Percentiles rank a stretch among this genome's conserved stretches.
Evolutionary conservation across 2,113 vertebrate genomes (phyloP).

Genomic region (Triplophysa siluroides): DNA sequence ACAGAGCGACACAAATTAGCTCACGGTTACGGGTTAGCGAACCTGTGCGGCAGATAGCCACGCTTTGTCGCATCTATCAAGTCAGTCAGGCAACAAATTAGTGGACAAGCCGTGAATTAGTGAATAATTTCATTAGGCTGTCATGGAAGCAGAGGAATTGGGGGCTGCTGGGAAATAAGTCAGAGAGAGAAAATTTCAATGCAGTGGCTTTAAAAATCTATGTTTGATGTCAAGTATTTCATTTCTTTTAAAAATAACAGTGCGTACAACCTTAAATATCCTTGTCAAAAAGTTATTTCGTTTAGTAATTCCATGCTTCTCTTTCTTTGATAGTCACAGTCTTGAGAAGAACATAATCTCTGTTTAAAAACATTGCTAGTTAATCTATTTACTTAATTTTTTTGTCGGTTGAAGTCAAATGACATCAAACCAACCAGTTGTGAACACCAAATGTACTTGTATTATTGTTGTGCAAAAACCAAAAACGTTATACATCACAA

Average conservation of each 20-base stretch:
- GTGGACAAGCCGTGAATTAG: slow-evolving; percentile 44
- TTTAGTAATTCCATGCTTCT: background rate
- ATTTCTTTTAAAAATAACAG: background rate
- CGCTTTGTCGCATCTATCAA: slow-evolving; percentile 49
- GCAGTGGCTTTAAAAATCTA: background rate
- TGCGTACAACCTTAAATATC: background rate
- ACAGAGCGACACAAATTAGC: slow-evolving; percentile 51
- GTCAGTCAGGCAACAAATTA: slow-evolving; percentile 51
- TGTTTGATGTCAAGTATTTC: background rate
- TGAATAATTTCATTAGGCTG: slow-evolving; percentile 49
- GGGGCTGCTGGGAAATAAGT: background rate
- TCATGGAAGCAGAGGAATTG: slow-evolving; percentile 5
- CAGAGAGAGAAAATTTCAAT: background rate
- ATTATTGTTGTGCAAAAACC: too few relatives aligned
- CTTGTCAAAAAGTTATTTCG: background rate
- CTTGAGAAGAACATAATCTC: too few relatives aligned
- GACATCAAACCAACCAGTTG: too few relatives aligned
- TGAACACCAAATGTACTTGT: too few relatives aligned
- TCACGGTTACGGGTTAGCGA: slow-evolving; percentile 52
- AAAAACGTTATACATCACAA: too few relatives aligned
- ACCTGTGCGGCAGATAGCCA: slow-evolving; percentile 51
- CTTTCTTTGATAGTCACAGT: too few relatives aligned
- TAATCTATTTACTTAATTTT: too few relatives aligned
- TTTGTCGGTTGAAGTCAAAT: too few relatives aligned
- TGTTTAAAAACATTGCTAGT: too few relatives aligned